A percentile compares a stretch with the other conserved stretches of the same genome.
Evolutionary conservation across 2,888 invertebrate genomes (phyloP).

Genomic region (Drosophila diplacantha): DNA sequence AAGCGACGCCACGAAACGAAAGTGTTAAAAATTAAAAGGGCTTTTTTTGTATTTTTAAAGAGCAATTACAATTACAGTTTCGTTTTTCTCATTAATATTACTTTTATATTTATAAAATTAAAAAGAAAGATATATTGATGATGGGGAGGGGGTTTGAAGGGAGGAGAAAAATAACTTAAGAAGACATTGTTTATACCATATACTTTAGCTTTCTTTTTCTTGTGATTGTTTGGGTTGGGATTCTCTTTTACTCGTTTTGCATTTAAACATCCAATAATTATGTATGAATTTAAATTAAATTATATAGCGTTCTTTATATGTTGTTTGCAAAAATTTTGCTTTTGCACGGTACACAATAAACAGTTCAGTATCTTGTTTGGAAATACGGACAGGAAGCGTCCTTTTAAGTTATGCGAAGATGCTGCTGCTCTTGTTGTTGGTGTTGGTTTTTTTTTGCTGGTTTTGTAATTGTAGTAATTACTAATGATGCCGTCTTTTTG

Average conservation of each 20-base stretch:
- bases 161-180: conserved; percentile 64
- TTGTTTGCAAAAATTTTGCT: conserved; percentile 51
- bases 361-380: conserved; percentile 49
- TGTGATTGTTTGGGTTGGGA: conserved; percentile 57
- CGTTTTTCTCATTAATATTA: conserved; percentile 69
- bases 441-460: conserved; percentile 19
- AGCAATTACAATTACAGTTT: conserved; percentile 70
- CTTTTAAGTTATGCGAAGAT: conserved; percentile 63
- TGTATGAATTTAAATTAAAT: conserved; percentile 68
- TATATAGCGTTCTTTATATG: conserved; percentile 65
- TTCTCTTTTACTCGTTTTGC: conserved; percentile 45
- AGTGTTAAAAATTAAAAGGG: conserved; percentile 46
- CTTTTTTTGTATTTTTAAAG: conserved; percentile 58
- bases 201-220: conserved; percentile 50
- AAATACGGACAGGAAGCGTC: conserved; percentile 32
- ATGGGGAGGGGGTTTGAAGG: conserved; percentile 51
- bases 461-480: conserved; percentile 12
- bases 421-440: conserved; percentile 38
- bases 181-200: conserved; percentile 67
- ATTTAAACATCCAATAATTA: conserved; percentile 65
- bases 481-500: conserved; percentile 26
- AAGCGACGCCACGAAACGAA: conserved; percentile 60
- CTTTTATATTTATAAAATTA: conserved; percentile 71
- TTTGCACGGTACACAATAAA: conserved; percentile 47
- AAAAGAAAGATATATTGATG: conserved; percentile 70